These are phyloP conservation scores for Cairina moschata DNA, from an alignment of 2,113 vertebrate genomes.

Conservation along the genomic window DNA sequence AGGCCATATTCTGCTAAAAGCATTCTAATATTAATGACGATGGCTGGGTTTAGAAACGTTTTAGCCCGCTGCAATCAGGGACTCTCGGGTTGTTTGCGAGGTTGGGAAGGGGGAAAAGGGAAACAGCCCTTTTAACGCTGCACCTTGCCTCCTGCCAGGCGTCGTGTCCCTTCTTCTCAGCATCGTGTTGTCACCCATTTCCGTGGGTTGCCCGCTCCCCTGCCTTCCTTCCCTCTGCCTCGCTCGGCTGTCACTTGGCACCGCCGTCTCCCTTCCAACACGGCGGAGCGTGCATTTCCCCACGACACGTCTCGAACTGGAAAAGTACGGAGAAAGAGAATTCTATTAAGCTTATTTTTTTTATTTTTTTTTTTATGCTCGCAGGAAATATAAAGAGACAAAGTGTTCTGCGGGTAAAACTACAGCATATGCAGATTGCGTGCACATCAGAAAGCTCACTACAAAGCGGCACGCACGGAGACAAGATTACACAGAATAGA, in stretches of 20 bases:
- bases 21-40: conserved; percentile 9
- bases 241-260: neutral
- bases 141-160: neutral
- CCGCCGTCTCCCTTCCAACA: too few relatives aligned
- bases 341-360: conserved; percentile 24
- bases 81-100: neutral
- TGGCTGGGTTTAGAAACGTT: neutral
- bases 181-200: neutral
- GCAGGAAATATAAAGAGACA: conserved; percentile 35
- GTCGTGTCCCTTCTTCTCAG: neutral
- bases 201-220: neutral
- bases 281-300: neutral
- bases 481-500: neutral
- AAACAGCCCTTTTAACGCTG: neutral
- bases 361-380: neutral
- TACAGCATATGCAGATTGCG: conserved; percentile 10
- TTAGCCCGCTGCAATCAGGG: neutral
- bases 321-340: conserved; percentile 21
- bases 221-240: neutral
- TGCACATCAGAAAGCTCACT: conserved; percentile 16
- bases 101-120: neutral
- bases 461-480: neutral
- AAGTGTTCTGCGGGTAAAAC: conserved; percentile 37
- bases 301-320: neutral
- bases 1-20: conserved; percentile 29